Evolutionary conservation across 1,140 invertebrate species (phyloP).

Genomic region (Dendrolimus punctatus): DNA sequence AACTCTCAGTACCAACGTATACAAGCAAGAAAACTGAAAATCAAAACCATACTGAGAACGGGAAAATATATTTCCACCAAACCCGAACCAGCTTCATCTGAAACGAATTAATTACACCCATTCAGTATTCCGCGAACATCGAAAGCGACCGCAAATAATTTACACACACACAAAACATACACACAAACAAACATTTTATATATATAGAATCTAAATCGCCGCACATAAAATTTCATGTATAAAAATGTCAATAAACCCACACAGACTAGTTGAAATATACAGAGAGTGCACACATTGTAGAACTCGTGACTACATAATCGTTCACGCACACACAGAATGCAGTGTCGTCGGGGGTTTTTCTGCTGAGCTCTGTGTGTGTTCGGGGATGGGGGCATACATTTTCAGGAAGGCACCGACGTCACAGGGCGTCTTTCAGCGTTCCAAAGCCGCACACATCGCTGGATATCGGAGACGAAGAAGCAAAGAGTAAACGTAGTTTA

Average conservation of each 20-base stretch:
- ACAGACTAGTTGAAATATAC: background rate
- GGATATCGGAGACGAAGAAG: slow-evolving; percentile 66
- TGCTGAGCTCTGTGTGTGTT: slow-evolving; percentile 28
- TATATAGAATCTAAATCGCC: slow-evolving; percentile 30
- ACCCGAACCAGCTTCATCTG: slow-evolving; percentile 25
- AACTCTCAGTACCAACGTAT: too few species aligned
- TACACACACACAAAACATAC: slow-evolving; percentile 23
- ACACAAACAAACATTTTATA: slow-evolving; percentile 10
- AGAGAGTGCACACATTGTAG: slow-evolving; percentile 4
- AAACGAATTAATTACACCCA: slow-evolving; percentile 56
- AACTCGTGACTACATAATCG: slow-evolving; percentile 45
- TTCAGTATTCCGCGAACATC: slow-evolving; percentile 40
- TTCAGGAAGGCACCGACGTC: slow-evolving; percentile 59
- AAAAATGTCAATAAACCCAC: slow-evolving; percentile 61
- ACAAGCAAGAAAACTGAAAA: too few species aligned
- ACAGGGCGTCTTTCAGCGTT: slow-evolving; percentile 66
- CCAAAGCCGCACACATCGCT: slow-evolving; percentile 59
- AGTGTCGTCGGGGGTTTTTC: slow-evolving; percentile 42
- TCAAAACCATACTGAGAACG: too few species aligned
- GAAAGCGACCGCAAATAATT: slow-evolving; percentile 30
- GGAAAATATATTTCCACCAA: background rate
- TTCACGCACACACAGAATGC: slow-evolving; percentile 38
- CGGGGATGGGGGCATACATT: slow-evolving; percentile 41
- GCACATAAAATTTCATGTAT: slow-evolving; percentile 53
- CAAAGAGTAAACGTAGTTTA: slow-evolving; percentile 47